Evolutionary conservation across 2,888 invertebrate genomes (phyloP), one percentile per base, ranked within the genome.

Genomic region (Xestoiulus laeticollis): DNA sequence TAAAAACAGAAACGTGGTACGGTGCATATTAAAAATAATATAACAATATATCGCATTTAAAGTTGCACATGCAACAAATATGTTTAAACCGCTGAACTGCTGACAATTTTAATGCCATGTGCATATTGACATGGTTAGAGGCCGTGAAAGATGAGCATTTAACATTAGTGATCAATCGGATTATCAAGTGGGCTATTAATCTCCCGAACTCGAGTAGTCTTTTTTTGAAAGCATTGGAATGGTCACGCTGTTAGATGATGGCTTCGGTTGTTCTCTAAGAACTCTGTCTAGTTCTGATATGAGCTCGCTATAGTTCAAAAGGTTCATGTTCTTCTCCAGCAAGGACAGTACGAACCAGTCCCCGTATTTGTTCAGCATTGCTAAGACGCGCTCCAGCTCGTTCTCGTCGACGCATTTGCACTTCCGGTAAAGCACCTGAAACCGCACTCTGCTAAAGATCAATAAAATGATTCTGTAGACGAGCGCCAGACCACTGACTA

Each of bases 401-500:
- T 89, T 88, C 84, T 89, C 59, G 32, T 33, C 86, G 59, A 59
- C 22, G 59, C 59, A 3, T n/a, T 0, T 4, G 59, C 59, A 59
- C 4, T 22, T 59, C 59, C n/a, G 4, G 22, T 59, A 10, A 22
- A 59, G 59, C 10, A 59, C 59, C 0, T 59, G 4, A 4, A 22
- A 16, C 0, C 53, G 12, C 53, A 53, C 53, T 1, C 14, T 16
- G 16, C 1, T 14, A 19, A 14, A 16, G 53, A 2, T 19, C 53
- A 53, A 14, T 19, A 97, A 96, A 91, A 97, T 94, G 92, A 97
- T 93, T 91, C 94, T 92, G 94, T 97, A 97, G 91, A 97, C 93
- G 90, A 98, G 94, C 90, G 96, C 96, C 92, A 96, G 93, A 91
- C 96, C 94, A 89, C 97, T 96, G 91, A 98, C 94, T 91, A 95